A percentile compares a stretch with the other conserved stretches of the same genome.
These are phyloP conservation scores for Pheucticus melanocephalus DNA, from an alignment of 2,113 vertebrate species.

Conservation along the genomic window DNA sequence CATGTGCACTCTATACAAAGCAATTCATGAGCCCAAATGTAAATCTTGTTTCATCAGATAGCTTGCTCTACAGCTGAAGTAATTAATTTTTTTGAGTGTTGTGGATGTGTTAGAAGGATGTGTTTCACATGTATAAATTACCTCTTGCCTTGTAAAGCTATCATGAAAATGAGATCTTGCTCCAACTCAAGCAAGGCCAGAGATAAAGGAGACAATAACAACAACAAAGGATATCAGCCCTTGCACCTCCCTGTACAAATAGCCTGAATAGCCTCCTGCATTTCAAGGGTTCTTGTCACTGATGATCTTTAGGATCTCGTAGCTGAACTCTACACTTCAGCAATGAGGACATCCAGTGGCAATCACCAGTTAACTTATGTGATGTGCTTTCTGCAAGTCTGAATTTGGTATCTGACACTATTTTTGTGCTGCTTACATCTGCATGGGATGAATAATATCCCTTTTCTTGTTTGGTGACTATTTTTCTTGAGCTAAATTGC, in stretches of 20 bases:
- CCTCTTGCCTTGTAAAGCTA: slow-evolving; percentile 24
- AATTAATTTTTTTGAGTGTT: slow-evolving; percentile 14
- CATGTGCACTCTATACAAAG: not conserved
- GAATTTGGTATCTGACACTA: slow-evolving; percentile 21
- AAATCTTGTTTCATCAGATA: slow-evolving; percentile 36
- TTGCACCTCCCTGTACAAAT: slow-evolving; percentile 25
- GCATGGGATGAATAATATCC: slow-evolving; percentile 10
- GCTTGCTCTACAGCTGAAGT: not conserved
- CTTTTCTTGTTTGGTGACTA: slow-evolving; percentile 35
- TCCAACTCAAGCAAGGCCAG: slow-evolving; percentile 1
- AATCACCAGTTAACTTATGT: slow-evolving; percentile 40
- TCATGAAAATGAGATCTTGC: slow-evolving; percentile 38
- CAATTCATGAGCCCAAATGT: not conserved
- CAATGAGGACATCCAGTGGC: slow-evolving; percentile 66
- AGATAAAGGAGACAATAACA: slow-evolving; percentile 46
- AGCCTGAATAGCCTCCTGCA: slow-evolving; percentile 30
- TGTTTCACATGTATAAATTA: slow-evolving; percentile 43
- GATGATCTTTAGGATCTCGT: slow-evolving; percentile 54
- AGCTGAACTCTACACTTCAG: slow-evolving; percentile 56
- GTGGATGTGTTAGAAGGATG: slow-evolving; percentile 7
- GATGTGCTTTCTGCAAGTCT: not conserved
- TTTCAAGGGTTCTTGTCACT: slow-evolving; percentile 44
- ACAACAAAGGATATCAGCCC: slow-evolving; percentile 16
- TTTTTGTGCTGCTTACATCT: slow-evolving; percentile 35
- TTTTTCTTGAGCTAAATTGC: slow-evolving; percentile 37